Evolutionary conservation across 30 jellyfish, hydroid and myxozoan genomes (phyloP), one percentile per base, ranked within the genome.

Genomic region (Aurelia aurita complex sp. Pacific): DNA sequence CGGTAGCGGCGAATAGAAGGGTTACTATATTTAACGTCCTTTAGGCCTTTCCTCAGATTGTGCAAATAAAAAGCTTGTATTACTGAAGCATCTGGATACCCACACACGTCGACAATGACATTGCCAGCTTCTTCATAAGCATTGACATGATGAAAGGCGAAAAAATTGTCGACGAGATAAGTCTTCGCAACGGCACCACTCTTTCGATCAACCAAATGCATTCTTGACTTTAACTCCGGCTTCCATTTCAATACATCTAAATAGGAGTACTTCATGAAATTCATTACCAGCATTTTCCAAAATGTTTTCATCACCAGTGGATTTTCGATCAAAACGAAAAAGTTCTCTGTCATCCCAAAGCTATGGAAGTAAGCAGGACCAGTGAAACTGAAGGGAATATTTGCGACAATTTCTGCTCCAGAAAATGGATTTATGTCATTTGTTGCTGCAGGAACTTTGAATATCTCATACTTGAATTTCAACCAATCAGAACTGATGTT

Each of bases 191-290:
- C 23, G 67, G 61, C 64, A 50, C 97, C 97, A n/a, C 87, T 38
- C 17, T 66, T 70, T 40, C 97, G 88, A 76, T 82, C 90, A 59
- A 89, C 76, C 33, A 89, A 14, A 71, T 89, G 94, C 73, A 89
- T 82, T 1, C 87, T 50, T 23, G 97, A 69, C 79, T 62, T 38
- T 54, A 82, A 17, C 33, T 81, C 89, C 1, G 93, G 93, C 57
- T 89, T 67, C 97, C 97, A 89, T 60, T 81, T 81, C 86, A 89
- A 17, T 70, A 89, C 53, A 66, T 89, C 97, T 36, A 89, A 66
- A 64, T 33, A 89, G 65, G 97, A 64, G 64, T 35, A 14, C 50
- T 82, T 64, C 70, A 70, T n/a, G 79, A 82, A 82, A 61, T 89
- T 89, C 97, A 89, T 89, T 61, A 67, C 51, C 9, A 81, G 35